These are phyloP conservation scores for Pseudachorutes palmiensis DNA, from an alignment of 1,140 invertebrate species.

Conservation along the genomic window DNA sequence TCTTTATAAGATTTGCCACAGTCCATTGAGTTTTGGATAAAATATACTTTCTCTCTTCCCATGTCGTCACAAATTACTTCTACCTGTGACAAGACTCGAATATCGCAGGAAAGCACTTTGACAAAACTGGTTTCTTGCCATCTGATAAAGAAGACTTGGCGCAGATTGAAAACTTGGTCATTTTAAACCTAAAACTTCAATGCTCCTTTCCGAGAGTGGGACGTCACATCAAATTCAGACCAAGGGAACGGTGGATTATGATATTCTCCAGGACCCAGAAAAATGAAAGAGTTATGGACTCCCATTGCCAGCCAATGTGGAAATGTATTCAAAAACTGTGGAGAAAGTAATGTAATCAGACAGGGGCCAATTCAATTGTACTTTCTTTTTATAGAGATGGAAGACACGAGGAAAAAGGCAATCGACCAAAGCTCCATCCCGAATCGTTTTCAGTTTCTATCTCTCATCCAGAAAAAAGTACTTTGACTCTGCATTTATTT, in stretches of 20 bases:
- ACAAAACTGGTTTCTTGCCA: neutral
- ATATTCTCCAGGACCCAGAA: neutral
- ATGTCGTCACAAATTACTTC: neutral
- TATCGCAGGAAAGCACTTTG: neutral
- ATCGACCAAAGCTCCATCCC: conserved; percentile 1
- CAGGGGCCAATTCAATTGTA: conserved; percentile 10
- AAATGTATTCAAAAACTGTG: neutral
- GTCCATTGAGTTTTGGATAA: no score
- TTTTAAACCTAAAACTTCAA: neutral
- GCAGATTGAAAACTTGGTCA: neutral
- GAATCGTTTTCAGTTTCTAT: conserved; percentile 9
- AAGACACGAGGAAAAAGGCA: neutral
- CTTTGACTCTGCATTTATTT: conserved; percentile 4
- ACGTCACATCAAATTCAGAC: neutral
- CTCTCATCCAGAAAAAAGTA: neutral
- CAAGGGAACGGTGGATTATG: neutral
- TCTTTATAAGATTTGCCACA: neutral
- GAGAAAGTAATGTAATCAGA: conserved; percentile 10
- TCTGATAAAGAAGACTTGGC: no score
- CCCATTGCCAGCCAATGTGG: neutral
- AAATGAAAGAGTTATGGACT: neutral
- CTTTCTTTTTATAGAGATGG: conserved; percentile 8
- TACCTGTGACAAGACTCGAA: neutral
- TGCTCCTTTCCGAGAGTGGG: neutral
- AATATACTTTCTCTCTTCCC: neutral